Percentiles rank a stretch among this genome's conserved stretches.
These are phyloP conservation scores for Bilobella aurantiaca DNA, from an alignment of 1,140 invertebrate genomes.

Conservation along the genomic window DNA sequence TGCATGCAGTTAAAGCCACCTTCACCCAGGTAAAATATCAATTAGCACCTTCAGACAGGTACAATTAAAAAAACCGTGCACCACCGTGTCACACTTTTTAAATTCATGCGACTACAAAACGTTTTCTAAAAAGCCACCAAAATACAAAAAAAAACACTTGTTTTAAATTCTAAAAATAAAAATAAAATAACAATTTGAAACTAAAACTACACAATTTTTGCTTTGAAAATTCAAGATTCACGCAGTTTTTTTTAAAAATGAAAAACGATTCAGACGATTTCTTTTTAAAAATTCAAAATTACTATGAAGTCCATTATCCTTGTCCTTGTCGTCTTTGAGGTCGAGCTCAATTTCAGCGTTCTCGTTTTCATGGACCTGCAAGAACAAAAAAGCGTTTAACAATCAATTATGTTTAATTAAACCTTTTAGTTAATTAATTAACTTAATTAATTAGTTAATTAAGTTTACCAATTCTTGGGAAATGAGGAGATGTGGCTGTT, in stretches of 20 bases:
- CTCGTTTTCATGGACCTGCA: background rate
- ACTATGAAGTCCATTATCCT: background rate
- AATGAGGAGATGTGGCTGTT: background rate
- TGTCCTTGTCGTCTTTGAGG: background rate
- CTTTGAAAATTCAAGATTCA: background rate
- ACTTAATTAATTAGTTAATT: background rate
- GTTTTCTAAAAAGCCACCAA: slow-evolving; percentile 6
- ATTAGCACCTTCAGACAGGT: no score
- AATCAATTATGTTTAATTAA: background rate
- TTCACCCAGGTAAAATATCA: no score
- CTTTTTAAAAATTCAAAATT: background rate
- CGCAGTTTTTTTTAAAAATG: background rate
- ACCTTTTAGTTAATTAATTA: slow-evolving; percentile 1
- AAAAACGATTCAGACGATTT: background rate
- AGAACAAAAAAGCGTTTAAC: background rate
- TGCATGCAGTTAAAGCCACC: no score
- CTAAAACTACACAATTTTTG: no score
- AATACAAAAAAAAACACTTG: background rate
- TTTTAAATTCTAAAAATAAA: background rate
- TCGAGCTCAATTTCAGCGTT: background rate
- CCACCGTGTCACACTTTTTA: no score
- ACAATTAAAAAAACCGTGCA: no score
- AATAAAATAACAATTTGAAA: no score
- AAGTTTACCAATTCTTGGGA: slow-evolving; percentile 1
- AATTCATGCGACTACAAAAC: no score